Conservation (phyloP, 1,140 invertebrate genomes). For the Wasmannia auropunctata region DNA sequence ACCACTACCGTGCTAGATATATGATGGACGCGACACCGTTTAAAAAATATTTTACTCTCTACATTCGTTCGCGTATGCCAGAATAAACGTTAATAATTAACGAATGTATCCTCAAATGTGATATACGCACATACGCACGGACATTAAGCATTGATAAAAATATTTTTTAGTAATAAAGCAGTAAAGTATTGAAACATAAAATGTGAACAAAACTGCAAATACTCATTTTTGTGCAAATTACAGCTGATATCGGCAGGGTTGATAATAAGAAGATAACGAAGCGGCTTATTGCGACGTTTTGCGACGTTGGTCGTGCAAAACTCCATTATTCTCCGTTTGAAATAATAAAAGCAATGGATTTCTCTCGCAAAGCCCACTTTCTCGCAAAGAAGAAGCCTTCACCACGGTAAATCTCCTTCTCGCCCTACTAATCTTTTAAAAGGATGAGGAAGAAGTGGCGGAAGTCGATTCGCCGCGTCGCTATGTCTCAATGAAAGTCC, state of each 20-base stretch:
- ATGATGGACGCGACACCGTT: not conserved
- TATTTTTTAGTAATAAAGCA: not conserved
- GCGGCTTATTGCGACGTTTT: constrained; percentile 25
- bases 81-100: not conserved
- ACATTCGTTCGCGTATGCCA: not conserved
- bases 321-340: constrained; percentile 57
- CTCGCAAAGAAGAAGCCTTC: constrained; percentile 45
- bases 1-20: not conserved
- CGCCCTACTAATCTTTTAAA: constrained; percentile 56
- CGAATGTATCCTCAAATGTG: not conserved
- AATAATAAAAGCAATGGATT: constrained; percentile 58
- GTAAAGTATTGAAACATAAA: not conserved
- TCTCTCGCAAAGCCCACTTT: constrained; percentile 44
- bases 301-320: constrained; percentile 11
- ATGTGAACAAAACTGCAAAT: not conserved
- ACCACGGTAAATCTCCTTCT: constrained; percentile 55
- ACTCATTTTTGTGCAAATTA: constrained; percentile 21
- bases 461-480: constrained; percentile 47
- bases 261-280: constrained; percentile 46
- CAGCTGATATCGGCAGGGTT: constrained; percentile 3
- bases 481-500: constrained; percentile 46
- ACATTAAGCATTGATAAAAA: constrained; percentile 4
- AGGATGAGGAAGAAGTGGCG: constrained; percentile 48
- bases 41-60: not conserved
- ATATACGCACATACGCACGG: not conserved